A percentile compares a stretch with the other conserved stretches of the same genome.
phyloP scores from a whole-genome alignment of 2,113 vertebrate genomes.

The Canis aureus region DNA sequence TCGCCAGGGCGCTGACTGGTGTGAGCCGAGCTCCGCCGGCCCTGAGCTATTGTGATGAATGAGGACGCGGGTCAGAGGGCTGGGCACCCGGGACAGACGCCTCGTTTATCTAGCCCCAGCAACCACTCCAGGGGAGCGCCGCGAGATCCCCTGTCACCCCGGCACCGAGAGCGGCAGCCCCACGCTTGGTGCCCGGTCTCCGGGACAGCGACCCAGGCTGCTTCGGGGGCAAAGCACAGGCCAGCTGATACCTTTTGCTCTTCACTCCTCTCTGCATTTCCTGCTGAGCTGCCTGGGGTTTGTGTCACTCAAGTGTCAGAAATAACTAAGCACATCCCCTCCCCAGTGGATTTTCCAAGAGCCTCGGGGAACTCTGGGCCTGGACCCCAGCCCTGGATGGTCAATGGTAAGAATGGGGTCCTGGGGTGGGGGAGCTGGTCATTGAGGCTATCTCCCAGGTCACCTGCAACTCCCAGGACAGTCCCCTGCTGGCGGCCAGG shows the following conservation, averaged over 20 bases:
- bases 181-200: conserved; percentile 61
- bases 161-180: conserved; percentile 73
- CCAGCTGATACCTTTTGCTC: not conserved
- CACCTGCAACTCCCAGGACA: not conserved
- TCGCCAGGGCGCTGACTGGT: conserved; percentile 82
- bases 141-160: conserved; percentile 88
- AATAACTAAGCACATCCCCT: not conserved
- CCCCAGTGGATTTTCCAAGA: not conserved
- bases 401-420: not conserved
- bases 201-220: not conserved
- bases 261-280: not conserved
- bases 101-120: conserved; percentile 98
- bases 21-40: conserved; percentile 87
- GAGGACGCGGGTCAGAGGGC: conserved; percentile 95
- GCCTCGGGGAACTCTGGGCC: not conserved
- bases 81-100: conserved; percentile 94
- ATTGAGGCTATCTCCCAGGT: accelerated
- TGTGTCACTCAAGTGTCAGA: not conserved
- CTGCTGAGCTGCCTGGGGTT: not conserved
- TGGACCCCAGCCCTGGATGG: not conserved
- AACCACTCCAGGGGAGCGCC: conserved; percentile 90
- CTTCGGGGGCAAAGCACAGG: not conserved
- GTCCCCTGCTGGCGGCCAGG: not conserved
- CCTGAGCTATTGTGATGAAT: conserved; percentile 95
- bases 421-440: not conserved